Percentiles rank a stretch among this genome's conserved stretches.
phyloP scores from a whole-genome alignment of 1,140 invertebrate species.

The Lepidurus packardi region DNA sequence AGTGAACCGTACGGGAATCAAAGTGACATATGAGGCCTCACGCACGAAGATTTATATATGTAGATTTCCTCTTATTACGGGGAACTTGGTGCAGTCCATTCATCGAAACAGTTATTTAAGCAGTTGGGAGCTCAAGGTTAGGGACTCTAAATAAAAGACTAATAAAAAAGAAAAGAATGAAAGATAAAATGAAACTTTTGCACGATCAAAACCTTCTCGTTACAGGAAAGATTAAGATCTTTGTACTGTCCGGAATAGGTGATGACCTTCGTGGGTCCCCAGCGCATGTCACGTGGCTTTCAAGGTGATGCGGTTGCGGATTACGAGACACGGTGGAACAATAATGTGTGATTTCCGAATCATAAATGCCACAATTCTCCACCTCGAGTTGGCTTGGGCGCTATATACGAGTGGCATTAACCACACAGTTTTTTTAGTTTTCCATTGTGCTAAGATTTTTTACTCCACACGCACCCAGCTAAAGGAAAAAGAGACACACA shows the following conservation, averaged over 20 bases:
- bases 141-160: too few relatives aligned
- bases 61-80: too few relatives aligned
- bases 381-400: background rate
- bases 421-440: background rate
- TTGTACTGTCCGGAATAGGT: too few relatives aligned
- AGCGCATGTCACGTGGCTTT: background rate
- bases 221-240: too few relatives aligned
- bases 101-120: too few relatives aligned
- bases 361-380: slow-evolving; percentile 5
- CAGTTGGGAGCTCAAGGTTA: background rate
- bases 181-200: too few relatives aligned
- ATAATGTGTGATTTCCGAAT: slow-evolving; percentile 19
- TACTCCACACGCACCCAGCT: background rate
- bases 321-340: background rate
- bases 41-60: too few relatives aligned
- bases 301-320: background rate
- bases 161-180: too few relatives aligned
- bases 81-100: too few relatives aligned
- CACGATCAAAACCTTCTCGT: background rate
- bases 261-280: background rate
- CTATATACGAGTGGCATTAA: too few relatives aligned
- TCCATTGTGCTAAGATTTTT: background rate
- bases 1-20: too few relatives aligned
- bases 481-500: background rate
- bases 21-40: too few relatives aligned